These are phyloP conservation scores for Acanthosoma haemorrhoidale DNA, from an alignment of 2,888 invertebrate species.

Conservation along the genomic window DNA sequence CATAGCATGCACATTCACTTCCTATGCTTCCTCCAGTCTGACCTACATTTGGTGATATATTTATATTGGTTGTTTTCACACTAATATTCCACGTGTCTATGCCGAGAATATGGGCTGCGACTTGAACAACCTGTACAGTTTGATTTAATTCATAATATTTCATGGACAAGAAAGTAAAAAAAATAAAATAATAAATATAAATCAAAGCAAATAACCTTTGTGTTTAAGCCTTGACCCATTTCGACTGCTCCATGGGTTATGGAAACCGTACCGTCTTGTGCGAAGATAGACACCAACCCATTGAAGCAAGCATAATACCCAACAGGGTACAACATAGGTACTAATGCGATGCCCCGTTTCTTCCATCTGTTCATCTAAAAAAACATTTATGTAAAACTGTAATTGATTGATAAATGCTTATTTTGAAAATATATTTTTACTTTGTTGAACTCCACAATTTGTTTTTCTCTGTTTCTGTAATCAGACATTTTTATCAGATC, in stretches of 20 bases:
- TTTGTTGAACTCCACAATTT: conserved; percentile 57
- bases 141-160: neutral
- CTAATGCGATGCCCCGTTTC: conserved; percentile 64
- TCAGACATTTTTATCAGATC: conserved; percentile 55
- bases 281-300: conserved; percentile 61
- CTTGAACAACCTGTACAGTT: conserved; percentile 58
- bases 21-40: conserved; percentile 65
- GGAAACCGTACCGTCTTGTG: conserved; percentile 64
- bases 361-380: conserved; percentile 68
- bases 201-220: conserved; percentile 53
- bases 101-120: conserved; percentile 64
- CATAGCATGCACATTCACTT: conserved; percentile 56
- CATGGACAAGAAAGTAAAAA: neutral
- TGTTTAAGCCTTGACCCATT: conserved; percentile 77
- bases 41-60: conserved; percentile 61
- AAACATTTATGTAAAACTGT: neutral
- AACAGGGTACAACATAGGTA: conserved; percentile 63
- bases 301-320: conserved; percentile 52
- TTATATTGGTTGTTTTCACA: conserved; percentile 59
- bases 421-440: no score
- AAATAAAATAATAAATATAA: neutral
- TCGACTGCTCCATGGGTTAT: conserved; percentile 67
- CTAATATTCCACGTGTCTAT: conserved; percentile 61
- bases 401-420: neutral
- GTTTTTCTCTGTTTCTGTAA: conserved; percentile 53